Conservation (phyloP, 2,888 invertebrate species). For the Busseola fusca region DNA sequence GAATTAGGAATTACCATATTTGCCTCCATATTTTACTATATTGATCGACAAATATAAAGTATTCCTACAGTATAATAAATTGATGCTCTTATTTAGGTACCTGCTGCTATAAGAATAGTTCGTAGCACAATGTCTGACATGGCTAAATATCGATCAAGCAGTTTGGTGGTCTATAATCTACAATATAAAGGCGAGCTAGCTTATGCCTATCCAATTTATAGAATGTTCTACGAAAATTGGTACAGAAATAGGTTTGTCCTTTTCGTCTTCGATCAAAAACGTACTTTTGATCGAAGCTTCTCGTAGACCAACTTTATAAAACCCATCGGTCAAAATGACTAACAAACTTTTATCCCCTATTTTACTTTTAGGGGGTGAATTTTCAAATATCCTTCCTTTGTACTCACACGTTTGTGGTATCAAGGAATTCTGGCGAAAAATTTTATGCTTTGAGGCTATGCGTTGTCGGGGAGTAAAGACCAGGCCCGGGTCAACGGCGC, state of each 20-base stretch:
- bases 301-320: background rate
- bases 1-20: no score
- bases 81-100: background rate
- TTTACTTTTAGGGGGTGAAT: background rate
- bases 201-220: background rate
- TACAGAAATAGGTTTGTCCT: no score
- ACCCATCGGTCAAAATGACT: background rate
- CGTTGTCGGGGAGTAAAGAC: no score
- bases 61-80: constrained; percentile 15
- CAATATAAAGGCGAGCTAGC: constrained; percentile 1
- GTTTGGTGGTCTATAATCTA: constrained; percentile 5
- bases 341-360: background rate
- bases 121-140: constrained; percentile 19
- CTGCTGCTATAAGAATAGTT: background rate
- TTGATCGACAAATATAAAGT: constrained; percentile 29
- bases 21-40: constrained; percentile 21
- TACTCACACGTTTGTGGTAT: no score
- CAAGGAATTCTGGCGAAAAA: no score
- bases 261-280: no score
- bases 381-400: background rate
- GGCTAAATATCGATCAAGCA: constrained; percentile 29
- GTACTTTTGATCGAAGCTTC: background rate
- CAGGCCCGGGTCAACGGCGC: no score
- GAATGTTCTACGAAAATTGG: background rate
- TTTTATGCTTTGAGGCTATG: no score